Evolutionary conservation across 1,140 invertebrate species (phyloP).

Genomic region (Drosophila repleta): DNA sequence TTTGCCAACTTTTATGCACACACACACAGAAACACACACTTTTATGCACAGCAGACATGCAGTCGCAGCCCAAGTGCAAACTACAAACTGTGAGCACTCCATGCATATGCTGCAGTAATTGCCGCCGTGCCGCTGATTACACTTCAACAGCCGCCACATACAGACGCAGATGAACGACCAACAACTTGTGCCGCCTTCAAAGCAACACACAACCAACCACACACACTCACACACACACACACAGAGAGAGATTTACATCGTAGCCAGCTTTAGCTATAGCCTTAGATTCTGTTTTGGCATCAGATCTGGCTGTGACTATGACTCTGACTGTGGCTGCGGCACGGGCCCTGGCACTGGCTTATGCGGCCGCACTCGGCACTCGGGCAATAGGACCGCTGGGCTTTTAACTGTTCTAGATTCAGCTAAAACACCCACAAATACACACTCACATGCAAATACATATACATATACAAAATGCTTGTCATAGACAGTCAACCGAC

Average conservation of each 20-base stretch:
- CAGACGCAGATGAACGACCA: constrained; percentile 46
- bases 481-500: constrained; percentile 41
- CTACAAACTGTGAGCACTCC: constrained; percentile 48
- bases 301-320: constrained; percentile 5
- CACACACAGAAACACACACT: constrained; percentile 4
- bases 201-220: background rate
- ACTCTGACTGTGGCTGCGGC: constrained; percentile 1
- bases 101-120: constrained; percentile 76
- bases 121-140: constrained; percentile 80
- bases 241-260: constrained; percentile 13
- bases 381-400: constrained; percentile 55
- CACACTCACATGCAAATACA: constrained; percentile 13
- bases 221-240: constrained; percentile 32
- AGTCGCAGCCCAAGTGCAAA: constrained; percentile 40
- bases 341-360: constrained; percentile 16
- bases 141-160: constrained; percentile 70
- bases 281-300: constrained; percentile 43
- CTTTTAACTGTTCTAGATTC: constrained; percentile 79
- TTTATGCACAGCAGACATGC: constrained; percentile 23
- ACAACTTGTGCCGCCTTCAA: constrained; percentile 47
- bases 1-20: constrained; percentile 64
- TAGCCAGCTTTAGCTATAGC: constrained; percentile 35
- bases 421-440: constrained; percentile 42
- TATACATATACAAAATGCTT: constrained; percentile 26
- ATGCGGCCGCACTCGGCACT: constrained; percentile 31